Base-by-base conservation (phyloP, 2,888 invertebrate genomes). In the Ormyrus rosae region DNA sequence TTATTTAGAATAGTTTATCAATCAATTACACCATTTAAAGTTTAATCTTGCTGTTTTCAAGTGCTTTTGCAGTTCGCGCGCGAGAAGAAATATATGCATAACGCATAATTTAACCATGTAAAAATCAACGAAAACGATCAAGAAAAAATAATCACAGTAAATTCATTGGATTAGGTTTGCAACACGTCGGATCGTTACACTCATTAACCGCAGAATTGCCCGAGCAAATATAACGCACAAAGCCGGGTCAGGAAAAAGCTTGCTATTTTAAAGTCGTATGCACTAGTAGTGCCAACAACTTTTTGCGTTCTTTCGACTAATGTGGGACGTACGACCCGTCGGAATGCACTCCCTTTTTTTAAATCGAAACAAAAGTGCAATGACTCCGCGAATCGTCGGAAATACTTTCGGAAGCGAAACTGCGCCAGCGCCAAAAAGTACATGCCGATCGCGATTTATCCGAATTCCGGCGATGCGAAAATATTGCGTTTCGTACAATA, bases 201-300 rank as follows among this genome's bases (percentile, higher is more conserved):
- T 65, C 48, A 60, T 78, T 71, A 63, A 48, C 45, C 34, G 45
- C 2, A 46, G 10, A 50, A 19, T 2, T 13, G 56, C 45, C 70
- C 55, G 53, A 69, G 13, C 19, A 34, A 51, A n/a, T 45, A 46
- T 63, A 64, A 77, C 50, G 45, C 56, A 19, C 67, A n/a, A 50
- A 63, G 60, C n/a, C 58, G 60, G 5, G 46, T 7, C 34, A 63
- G 53, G 69, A 78, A 78, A 80, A 81, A 69, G 58, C 72, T 77
- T 73, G 77, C 81, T 78, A 78, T 81, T 81, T 78, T 77, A 81
- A 81, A 78, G 48, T 72, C 56, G 77, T 81, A 58, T 56, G 71
- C 34, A 56, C 45, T 69, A 78, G 56, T 77, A 81, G 73, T 78
- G 75, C 78, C 78, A 81, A 75, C 71, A 68, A 53, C 56, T 81